Conservation (phyloP, 2,888 invertebrate genomes). For the Epinotia bilunana region DNA sequence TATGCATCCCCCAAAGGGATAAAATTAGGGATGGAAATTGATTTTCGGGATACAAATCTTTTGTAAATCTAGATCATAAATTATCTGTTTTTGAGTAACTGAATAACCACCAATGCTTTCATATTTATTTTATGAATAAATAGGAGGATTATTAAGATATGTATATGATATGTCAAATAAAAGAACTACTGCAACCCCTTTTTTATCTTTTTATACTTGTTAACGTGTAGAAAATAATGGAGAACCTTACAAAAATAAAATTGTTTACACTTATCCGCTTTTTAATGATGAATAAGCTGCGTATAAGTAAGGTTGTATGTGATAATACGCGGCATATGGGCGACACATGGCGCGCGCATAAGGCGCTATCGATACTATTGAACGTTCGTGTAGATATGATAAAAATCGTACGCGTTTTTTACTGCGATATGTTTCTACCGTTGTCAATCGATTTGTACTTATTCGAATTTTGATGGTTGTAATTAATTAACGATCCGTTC, state of each 20-base stretch:
- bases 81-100: no score
- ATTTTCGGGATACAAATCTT: no score
- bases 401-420: slow-evolving; percentile 66
- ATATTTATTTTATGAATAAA: no score
- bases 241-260: neutral
- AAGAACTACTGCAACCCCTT: no score
- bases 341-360: slow-evolving; percentile 76
- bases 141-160: no score
- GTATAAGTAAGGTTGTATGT: slow-evolving; percentile 52
- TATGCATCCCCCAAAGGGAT: no score
- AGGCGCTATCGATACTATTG: slow-evolving; percentile 67
- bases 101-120: no score
- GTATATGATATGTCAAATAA: no score
- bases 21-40: no score
- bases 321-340: slow-evolving; percentile 72
- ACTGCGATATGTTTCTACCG: slow-evolving; percentile 53
- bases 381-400: slow-evolving; percentile 57
- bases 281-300: slow-evolving; percentile 27
- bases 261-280: slow-evolving; percentile 7
- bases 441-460: slow-evolving; percentile 37
- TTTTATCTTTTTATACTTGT: no score
- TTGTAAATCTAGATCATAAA: no score
- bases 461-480: neutral
- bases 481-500: neutral
- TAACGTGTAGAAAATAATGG: neutral